Conservation (phyloP, 2,113 vertebrate genomes). For the Colinus virginianus region DNA sequence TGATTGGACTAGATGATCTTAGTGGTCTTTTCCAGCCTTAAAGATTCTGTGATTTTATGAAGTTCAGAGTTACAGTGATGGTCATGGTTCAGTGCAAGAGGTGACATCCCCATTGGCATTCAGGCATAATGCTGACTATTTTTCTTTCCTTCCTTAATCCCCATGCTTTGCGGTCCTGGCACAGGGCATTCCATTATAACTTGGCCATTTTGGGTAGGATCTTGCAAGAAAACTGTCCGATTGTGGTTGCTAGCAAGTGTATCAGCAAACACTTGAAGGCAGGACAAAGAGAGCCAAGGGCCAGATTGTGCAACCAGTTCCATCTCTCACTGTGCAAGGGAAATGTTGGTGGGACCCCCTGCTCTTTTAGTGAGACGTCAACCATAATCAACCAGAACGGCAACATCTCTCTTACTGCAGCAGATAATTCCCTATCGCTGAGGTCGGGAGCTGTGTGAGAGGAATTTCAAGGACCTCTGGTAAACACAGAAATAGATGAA, state of each 20-base stretch:
- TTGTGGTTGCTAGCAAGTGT: rapidly evolving
- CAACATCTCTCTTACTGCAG: background rate
- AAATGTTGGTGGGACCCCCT: background rate
- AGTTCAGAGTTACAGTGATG: background rate
- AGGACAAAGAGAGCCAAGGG: background rate
- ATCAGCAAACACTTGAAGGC: background rate
- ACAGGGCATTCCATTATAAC: rapidly evolving
- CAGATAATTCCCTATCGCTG: background rate
- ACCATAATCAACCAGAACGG: background rate
- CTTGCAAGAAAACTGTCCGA: background rate
- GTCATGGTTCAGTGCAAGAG: rapidly evolving
- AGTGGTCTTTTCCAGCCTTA: no score
- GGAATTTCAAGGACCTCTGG: constrained; percentile 40
- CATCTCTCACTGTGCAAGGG: background rate
- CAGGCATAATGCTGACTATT: background rate
- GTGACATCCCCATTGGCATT: rapidly evolving
- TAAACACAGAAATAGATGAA: background rate
- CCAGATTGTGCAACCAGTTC: background rate
- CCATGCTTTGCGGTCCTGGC: background rate
- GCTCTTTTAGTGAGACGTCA: background rate
- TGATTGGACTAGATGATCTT: no score
- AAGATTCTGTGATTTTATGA: background rate
- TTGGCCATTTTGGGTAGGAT: background rate
- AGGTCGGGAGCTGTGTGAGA: background rate
- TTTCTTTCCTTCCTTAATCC: background rate